Conservation (phyloP, 2,797 vertebrate species). For the Sebastes variabilis region DNA sequence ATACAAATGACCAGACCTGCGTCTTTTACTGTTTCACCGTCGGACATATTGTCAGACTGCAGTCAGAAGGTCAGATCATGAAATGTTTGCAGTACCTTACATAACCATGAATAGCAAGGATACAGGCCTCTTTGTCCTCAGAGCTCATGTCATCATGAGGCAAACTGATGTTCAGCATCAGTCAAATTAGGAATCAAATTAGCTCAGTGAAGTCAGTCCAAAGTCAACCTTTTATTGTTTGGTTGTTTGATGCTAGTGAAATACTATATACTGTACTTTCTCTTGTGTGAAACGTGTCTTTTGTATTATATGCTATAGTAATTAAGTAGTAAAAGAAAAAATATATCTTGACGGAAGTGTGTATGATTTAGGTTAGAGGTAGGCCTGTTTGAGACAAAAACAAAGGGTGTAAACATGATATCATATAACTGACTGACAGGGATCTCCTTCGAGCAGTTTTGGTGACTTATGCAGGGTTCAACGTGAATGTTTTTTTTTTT, state of each 20-base stretch:
- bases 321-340: neutral
- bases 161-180: slow-evolving; percentile 27
- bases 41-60: neutral
- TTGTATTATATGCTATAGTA: neutral
- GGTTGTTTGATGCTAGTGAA: slow-evolving; percentile 1
- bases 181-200: slow-evolving; percentile 59
- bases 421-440: neutral
- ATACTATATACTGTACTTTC: neutral
- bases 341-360: neutral
- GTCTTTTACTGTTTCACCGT: neutral
- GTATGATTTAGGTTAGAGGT: neutral
- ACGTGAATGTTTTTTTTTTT: too few species aligned
- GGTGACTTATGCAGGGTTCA: neutral
- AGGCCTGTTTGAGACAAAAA: neutral
- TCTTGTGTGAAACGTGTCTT: neutral
- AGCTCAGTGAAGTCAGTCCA: slow-evolving; percentile 21
- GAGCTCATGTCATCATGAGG: slow-evolving; percentile 24
- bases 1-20: slow-evolving; percentile 36
- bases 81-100: slow-evolving; percentile 27
- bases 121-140: slow-evolving; percentile 23
- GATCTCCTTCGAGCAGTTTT: neutral
- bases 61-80: slow-evolving; percentile 30
- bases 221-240: slow-evolving; percentile 15
- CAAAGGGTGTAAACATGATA: too few species aligned
- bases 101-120: neutral